Evolutionary conservation across 2,888 invertebrate genomes (phyloP).

Genomic region (Eupithecia pulchellata): DNA sequence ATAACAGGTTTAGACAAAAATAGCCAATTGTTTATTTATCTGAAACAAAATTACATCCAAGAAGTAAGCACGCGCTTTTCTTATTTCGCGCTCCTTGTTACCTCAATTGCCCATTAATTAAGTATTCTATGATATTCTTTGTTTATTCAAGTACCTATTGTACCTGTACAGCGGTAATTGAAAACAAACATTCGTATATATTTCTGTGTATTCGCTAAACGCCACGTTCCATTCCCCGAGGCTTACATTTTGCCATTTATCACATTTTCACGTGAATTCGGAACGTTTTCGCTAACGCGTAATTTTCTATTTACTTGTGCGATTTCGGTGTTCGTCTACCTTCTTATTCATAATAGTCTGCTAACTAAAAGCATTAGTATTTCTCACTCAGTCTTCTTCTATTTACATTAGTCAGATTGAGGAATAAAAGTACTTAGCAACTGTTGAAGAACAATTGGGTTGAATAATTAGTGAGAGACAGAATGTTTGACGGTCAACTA

Average conservation of each 20-base stretch:
- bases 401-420: too few relatives aligned
- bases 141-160: too few relatives aligned
- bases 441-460: too few relatives aligned
- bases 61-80: neutral
- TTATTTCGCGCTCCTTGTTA: neutral
- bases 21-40: neutral
- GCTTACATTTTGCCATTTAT: constrained; percentile 29
- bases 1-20: neutral
- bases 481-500: neutral
- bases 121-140: neutral
- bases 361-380: too few relatives aligned
- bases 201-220: constrained; percentile 23
- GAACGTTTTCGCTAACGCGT: constrained; percentile 24
- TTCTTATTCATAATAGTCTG: neutral
- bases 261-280: constrained; percentile 23
- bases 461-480: too few relatives aligned
- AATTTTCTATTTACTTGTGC: constrained; percentile 15
- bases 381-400: too few relatives aligned
- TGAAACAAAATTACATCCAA: neutral
- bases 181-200: constrained; percentile 24
- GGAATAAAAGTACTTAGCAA: too few relatives aligned
- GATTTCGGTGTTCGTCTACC: constrained; percentile 6
- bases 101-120: neutral
- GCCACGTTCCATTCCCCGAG: constrained; percentile 11
- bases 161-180: constrained; percentile 16